Evolutionary conservation across 2,888 invertebrate genomes (phyloP), one percentile per base, ranked within the genome.

Genomic region (Xestia ashworthii): DNA sequence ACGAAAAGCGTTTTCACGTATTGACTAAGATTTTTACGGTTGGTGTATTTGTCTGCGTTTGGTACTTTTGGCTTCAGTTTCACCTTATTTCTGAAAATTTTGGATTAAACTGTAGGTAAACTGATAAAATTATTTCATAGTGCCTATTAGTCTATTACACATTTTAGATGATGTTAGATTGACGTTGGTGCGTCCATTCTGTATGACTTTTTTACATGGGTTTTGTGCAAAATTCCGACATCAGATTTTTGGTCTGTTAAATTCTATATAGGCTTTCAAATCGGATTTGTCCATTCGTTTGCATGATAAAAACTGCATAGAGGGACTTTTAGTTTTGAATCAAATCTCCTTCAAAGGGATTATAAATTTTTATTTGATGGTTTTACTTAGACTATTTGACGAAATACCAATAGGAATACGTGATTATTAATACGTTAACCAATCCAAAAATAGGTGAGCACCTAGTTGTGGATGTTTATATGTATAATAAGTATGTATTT

Each of bases 281-380:
- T 69, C 44, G 46, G 58, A 70, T 78, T 84, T 71, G 50, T 68
- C n/a, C 50, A 69, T 77, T 74, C 66, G 71, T 85, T 80, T 82
- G 71, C 41, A 69, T 32, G 25, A 67, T 70, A 78, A 66, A n/a
- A 55, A 11, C 67, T 48, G 41, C n/a, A 38, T 65, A 68, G 32
- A 65, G 53, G 16, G n/a, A 58, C 41, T 71, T 62, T 32, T 70
- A 55, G 67, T 50, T 81, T 76, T 62, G 3, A 67, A 71, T 67
- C 16, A 58, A 62, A 67, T 48, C 32, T 66, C 8, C 1, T n/a
- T 22, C 44, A 69, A 58, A 69, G 60, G 46, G 38, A 38, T 60
- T 8, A 16, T 14, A 1, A 38, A 8, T 67, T 72, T 22, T 46
- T 53, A 5, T 60, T 66, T 74, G n/a, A 68, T 48, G n/a, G 32